Conservation (phyloP, 2,888 invertebrate species). For the Eledone cirrhosa region DNA sequence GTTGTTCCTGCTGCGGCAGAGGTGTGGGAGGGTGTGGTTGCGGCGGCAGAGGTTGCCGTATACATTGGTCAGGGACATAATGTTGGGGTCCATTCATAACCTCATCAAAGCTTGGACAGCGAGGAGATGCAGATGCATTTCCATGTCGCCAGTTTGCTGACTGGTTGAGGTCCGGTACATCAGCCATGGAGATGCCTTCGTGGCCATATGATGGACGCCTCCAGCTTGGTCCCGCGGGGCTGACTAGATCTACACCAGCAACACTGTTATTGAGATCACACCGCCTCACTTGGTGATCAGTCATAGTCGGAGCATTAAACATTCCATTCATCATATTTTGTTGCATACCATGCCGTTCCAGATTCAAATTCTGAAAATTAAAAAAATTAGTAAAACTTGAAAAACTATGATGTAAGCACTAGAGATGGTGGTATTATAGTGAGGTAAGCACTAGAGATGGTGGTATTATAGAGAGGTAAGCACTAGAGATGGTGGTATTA, state of each 20-base stretch:
- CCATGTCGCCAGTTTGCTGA: constrained; percentile 5
- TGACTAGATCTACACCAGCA: constrained; percentile 24
- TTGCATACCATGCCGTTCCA: constrained; percentile 20
- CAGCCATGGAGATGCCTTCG: constrained; percentile 12
- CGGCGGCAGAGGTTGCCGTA: constrained; percentile 5
- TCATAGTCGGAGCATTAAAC: constrained; percentile 28
- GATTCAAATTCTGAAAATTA: constrained; percentile 20
- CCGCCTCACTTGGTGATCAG: constrained; percentile 9
- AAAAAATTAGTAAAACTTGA: too few relatives aligned
- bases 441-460: too few relatives aligned
- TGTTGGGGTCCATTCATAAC: constrained; percentile 18
- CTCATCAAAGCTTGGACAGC: constrained; percentile 22
- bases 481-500: too few relatives aligned
- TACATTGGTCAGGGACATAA: constrained; percentile 24
- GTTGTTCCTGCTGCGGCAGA: constrained; percentile 10
- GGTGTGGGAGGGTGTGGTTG: neutral
- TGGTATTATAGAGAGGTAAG: too few relatives aligned
- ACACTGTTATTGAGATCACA: constrained; percentile 25
- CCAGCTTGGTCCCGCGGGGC: constrained; percentile 24
- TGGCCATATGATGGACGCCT: constrained; percentile 19
- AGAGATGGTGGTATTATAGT: too few relatives aligned
- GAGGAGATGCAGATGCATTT: neutral
- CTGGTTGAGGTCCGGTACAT: constrained; percentile 22
- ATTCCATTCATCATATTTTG: constrained; percentile 37
- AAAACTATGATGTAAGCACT: too few relatives aligned